Base-by-base conservation (phyloP, 2,113 vertebrate species). In the Rana temporaria region DNA sequence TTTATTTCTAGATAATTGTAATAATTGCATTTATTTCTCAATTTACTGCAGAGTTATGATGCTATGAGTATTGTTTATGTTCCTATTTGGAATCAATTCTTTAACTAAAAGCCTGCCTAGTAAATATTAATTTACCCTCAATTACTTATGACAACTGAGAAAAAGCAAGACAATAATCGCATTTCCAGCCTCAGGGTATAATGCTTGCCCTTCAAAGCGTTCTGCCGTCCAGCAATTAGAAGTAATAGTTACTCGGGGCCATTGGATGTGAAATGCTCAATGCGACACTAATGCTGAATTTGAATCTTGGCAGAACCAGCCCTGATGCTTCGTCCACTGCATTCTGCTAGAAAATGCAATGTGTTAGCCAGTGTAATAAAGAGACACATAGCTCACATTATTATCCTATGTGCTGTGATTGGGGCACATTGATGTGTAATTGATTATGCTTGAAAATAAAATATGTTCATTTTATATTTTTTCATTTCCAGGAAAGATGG, bases 131-230 rank as follows among this genome's bases (percentile, higher is more conserved):
- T 89, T 89, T 88, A 87, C 88, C 86, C 87, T 85, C 93, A 88
- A 95, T 95, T 88, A 86, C 89, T 87, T 89, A 90, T 91, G 95
- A 96, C 95, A 95, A 90, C 90, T 87, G 74, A 90, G 92, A 92
- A 89, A 87, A 88, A 89, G 84, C 84, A 86, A 90, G 83, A 86
- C 88, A 90, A 92, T 95, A 88, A 85, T 89, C 86, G 79, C 86
- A 81, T 82, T 87, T 88, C 84, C 76, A 84, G 90, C 90, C 84
- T 65, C 71, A 86, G 91, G 90, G 91, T 79, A 85, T 89, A 88
- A 60, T 18, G 82, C 85, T 84, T 86, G 89, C 87, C 91, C 93
- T 93, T 92, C 90, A 93, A 94, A 95, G 89, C 90, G 26, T 90
- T 93, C 90, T 89, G 69, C 87, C 92, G 84, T 85, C 60, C 69